phyloP scores from a whole-genome alignment of 2,888 invertebrate genomes.

The Cactoblastis cactorum region DNA sequence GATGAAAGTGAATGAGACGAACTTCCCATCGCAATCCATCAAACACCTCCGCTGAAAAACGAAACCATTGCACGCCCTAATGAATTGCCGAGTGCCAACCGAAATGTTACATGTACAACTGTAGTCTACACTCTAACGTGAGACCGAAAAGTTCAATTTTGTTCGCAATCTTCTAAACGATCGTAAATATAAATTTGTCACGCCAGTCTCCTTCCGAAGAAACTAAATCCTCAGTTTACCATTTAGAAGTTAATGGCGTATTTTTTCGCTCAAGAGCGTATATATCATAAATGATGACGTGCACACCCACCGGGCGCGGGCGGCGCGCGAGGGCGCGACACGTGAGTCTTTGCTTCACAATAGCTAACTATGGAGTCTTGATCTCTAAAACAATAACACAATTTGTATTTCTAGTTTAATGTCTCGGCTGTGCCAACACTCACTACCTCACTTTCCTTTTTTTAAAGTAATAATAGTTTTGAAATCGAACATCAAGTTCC shows the following conservation, averaged over 20 bases:
- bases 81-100: slow-evolving; percentile 30
- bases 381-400: no score
- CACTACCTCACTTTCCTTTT: no score
- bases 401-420: neutral
- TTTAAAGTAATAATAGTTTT: no score
- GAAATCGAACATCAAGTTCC: no score
- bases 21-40: slow-evolving; percentile 55
- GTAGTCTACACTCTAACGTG: neutral
- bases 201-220: slow-evolving; percentile 45
- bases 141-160: neutral
- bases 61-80: slow-evolving; percentile 26
- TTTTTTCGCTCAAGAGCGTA: slow-evolving; percentile 51
- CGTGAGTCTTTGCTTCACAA: slow-evolving; percentile 10
- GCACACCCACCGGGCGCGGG: slow-evolving; percentile 51
- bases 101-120: neutral
- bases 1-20: slow-evolving; percentile 25
- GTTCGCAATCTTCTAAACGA: neutral
- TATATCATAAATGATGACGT: slow-evolving; percentile 70
- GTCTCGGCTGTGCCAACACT: no score
- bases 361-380: slow-evolving; percentile 17
- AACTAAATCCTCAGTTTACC: slow-evolving; percentile 66
- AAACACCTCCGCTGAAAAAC: slow-evolving; percentile 41
- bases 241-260: slow-evolving; percentile 64
- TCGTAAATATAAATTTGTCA: slow-evolving; percentile 13
- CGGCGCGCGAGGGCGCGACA: slow-evolving; percentile 18